Percentiles rank a stretch among this genome's conserved stretches.
Conservation (phyloP, 2,113 vertebrate species). For the Atractosteus spatula region DNA sequence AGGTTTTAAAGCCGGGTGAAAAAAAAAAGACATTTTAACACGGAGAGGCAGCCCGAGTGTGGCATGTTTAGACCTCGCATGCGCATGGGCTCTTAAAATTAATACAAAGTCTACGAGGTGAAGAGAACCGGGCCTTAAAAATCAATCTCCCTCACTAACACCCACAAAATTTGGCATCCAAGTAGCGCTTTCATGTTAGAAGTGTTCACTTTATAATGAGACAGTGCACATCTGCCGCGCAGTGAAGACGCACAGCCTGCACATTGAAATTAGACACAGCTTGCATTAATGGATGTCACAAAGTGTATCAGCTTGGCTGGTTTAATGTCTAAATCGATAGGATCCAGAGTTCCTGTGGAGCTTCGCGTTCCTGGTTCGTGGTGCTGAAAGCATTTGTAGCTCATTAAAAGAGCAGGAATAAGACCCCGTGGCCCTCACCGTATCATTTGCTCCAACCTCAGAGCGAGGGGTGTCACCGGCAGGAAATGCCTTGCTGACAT, state of each 20-base stretch:
- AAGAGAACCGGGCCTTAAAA: background rate
- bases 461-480: constrained; percentile 23
- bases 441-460: constrained; percentile 8
- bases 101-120: background rate
- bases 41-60: no score
- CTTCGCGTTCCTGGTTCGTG: background rate
- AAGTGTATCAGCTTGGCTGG: constrained; percentile 8
- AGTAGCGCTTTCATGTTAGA: background rate
- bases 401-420: background rate
- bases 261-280: constrained; percentile 8
- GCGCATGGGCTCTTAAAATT: no score
- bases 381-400: constrained; percentile 13
- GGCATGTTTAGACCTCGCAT: no score
- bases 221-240: background rate
- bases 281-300: constrained; percentile 7
- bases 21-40: no score
- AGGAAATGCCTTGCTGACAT: constrained; percentile 56
- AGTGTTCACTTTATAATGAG: constrained; percentile 1
- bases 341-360: constrained; percentile 2
- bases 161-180: background rate
- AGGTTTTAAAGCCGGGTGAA: no score
- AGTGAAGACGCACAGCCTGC: background rate
- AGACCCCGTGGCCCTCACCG: background rate
- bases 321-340: constrained; percentile 8
- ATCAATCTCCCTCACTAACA: background rate